Evolutionary conservation across 2,888 invertebrate species (phyloP).

Genomic region (Colostygia pectinataria): DNA sequence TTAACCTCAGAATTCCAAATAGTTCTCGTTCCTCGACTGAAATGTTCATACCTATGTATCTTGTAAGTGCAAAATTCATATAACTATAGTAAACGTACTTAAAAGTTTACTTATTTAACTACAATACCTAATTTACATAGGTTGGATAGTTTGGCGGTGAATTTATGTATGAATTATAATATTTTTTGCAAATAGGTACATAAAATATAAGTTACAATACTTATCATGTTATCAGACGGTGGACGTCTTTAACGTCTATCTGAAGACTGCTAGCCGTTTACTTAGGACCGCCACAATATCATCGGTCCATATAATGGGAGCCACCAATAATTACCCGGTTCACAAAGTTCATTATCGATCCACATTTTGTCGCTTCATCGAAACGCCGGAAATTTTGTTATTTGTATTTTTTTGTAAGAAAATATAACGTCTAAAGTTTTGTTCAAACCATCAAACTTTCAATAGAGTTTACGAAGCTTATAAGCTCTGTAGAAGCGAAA

Average conservation of each 20-base stretch:
- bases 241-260: too few relatives aligned
- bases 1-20: conserved; percentile 63
- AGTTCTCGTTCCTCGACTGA: conserved; percentile 58
- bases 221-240: too few relatives aligned
- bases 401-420: conserved; percentile 37
- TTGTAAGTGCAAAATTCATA: conserved; percentile 9
- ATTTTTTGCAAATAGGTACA: too few relatives aligned
- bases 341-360: conserved; percentile 12
- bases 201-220: too few relatives aligned
- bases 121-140: background rate
- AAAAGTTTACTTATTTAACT: too few relatives aligned
- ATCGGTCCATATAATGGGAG: background rate
- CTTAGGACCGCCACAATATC: background rate
- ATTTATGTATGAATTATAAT: too few relatives aligned
- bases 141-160: background rate
- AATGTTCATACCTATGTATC: conserved; percentile 34
- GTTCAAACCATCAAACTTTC: conserved; percentile 44
- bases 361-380: conserved; percentile 30
- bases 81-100: too few relatives aligned
- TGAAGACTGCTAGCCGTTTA: too few relatives aligned
- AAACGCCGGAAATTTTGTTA: conserved; percentile 25
- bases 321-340: background rate
- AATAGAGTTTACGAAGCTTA: conserved; percentile 46
- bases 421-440: conserved; percentile 47
- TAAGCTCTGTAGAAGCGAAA: conserved; percentile 43